Base-by-base conservation (phyloP, 2,888 invertebrate genomes). In the Phortica magna region DNA sequence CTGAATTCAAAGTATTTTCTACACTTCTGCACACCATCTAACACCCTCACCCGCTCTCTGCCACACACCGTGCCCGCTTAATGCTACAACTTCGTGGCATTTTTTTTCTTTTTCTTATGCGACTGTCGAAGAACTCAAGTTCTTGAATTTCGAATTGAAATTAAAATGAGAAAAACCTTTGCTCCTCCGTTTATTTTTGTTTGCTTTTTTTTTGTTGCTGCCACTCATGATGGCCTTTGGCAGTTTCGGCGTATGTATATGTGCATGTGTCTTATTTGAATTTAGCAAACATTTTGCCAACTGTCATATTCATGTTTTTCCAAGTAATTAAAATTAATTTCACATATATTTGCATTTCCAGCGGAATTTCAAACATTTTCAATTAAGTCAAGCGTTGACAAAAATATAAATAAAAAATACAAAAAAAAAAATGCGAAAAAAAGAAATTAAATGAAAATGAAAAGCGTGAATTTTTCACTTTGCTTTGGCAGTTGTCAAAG, bases 261-360 rank as follows among this genome's bases (percentile, higher is more conserved):
- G 9, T 14, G 48, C 9, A 48, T 48, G 48, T 48, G 48, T 48
- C 48, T 80, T 81, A 80, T 88, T 85, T 87, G 88, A 88, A 85
- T 88, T 85, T 48, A 2, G 48, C 48, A 48, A 48, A 48, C 9
- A 77, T n/a, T 42, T 68, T 59, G 22, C 14, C 65, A 83, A 86
- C 89, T 87, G 86, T 87, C 86, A 87, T 80, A 87, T 87, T 85
- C 85, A 84, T 80, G 81, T 82, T 83, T 80, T 83, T 80, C 79
- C 77, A 82, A 85, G 80, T 88, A 88, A 86, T 87, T 88, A 85
- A 87, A 88, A 88, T 87, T 87, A 87, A 88, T 87, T 88, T 87
- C 82, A 79, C 81, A 87, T 61, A 73, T 22, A 55, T 67, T 67
- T 55, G 70, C 78, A 73, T 72, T 76, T 81, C 80, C 81, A 87